A percentile compares a stretch with the other conserved stretches of the same genome.
phyloP scores from a whole-genome alignment of 2,797 vertebrate genomes.

The Neopelma chrysocephalum region DNA sequence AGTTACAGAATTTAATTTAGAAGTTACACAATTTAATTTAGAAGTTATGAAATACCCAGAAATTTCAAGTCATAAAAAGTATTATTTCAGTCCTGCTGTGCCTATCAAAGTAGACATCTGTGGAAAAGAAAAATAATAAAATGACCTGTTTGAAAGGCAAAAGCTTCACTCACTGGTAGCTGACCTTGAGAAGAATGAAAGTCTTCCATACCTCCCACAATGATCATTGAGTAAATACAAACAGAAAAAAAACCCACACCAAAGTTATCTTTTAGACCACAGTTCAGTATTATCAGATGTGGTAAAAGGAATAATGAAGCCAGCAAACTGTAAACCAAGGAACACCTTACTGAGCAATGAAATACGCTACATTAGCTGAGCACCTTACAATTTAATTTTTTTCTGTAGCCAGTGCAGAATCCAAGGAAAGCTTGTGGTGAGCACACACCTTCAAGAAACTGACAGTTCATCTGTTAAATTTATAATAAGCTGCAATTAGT shows the following conservation, averaged over 20 bases:
- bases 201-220: background rate
- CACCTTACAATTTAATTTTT: background rate
- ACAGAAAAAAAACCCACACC: background rate
- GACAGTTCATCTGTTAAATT: slow-evolving; percentile 35
- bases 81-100: background rate
- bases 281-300: background rate
- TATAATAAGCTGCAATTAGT: slow-evolving; percentile 41
- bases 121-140: background rate
- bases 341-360: background rate
- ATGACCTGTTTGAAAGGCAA: background rate
- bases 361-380: background rate
- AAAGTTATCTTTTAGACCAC: background rate
- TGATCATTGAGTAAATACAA: background rate
- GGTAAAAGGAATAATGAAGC: slow-evolving; percentile 1
- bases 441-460: background rate
- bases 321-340: background rate
- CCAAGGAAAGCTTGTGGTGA: background rate
- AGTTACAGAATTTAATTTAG: background rate
- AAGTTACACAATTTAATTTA: background rate
- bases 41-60: background rate
- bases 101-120: background rate
- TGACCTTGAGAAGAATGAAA: background rate
- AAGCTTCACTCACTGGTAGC: background rate
- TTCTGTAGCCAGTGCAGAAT: background rate
- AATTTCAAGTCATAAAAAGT: background rate